Evolutionary conservation across 2,888 invertebrate species (phyloP).

Genomic region (Dicycla oo): DNA sequence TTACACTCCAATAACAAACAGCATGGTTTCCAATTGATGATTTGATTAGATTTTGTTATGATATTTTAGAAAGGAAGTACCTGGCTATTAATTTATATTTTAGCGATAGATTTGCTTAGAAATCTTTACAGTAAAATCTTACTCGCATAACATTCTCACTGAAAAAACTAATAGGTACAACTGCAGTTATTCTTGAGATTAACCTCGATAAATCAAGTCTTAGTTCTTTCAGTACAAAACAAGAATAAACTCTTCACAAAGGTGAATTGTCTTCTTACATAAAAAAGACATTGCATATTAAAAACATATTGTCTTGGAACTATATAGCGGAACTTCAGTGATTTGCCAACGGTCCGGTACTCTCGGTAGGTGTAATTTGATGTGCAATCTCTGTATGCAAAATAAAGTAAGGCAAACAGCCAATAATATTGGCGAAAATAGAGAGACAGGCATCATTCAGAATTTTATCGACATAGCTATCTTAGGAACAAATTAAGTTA

Average conservation of each 20-base stretch:
- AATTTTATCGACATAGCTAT: constrained; percentile 31
- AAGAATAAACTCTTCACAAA: constrained; percentile 15
- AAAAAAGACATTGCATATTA: constrained; percentile 13
- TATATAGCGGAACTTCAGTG: constrained; percentile 29
- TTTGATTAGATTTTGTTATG: too few species aligned
- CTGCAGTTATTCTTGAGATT: neutral
- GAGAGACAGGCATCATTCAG: constrained; percentile 47
- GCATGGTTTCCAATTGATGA: neutral
- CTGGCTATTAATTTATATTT: neutral
- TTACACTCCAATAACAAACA: too few species aligned
- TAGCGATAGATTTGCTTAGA: neutral
- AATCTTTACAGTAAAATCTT: neutral
- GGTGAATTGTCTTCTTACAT: constrained; percentile 23
- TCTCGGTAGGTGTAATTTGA: constrained; percentile 23
- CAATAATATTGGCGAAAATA: constrained; percentile 69
- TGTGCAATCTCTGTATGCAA: constrained; percentile 38
- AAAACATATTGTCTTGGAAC: constrained; percentile 33
- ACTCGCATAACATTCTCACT: neutral
- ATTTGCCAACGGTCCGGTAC: constrained; percentile 28
- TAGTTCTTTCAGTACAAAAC: neutral
- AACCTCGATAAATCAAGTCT: neutral
- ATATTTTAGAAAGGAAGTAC: neutral
- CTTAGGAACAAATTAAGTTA: neutral
- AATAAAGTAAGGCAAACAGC: constrained; percentile 66
- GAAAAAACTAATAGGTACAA: neutral